Evolutionary conservation across 2,113 vertebrate species (phyloP).

Genomic region (Halichoeres trimaculatus): DNA sequence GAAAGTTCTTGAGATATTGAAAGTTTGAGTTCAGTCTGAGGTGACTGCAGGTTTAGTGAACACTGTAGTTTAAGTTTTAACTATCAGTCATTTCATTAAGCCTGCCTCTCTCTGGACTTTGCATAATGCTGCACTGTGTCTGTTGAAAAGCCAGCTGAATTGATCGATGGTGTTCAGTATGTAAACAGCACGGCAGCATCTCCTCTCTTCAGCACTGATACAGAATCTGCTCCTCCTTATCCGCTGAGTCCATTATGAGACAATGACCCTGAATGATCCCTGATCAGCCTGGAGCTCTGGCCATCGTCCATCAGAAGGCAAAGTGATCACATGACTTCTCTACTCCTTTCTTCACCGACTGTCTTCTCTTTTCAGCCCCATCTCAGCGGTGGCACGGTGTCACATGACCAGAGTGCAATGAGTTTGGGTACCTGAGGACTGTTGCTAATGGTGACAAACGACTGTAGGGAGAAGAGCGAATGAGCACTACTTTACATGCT

Average conservation of each 20-base stretch:
- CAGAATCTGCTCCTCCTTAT: constrained; percentile 52
- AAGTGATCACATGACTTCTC: constrained; percentile 2
- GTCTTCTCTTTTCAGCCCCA: constrained; percentile 17
- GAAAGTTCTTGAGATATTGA: not conserved
- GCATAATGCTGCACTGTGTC: constrained; percentile 9
- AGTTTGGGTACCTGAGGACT: constrained; percentile 65
- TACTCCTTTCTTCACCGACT: constrained; percentile 4
- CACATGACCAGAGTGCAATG: constrained; percentile 61
- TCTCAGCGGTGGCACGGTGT: constrained; percentile 42
- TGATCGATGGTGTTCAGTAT: constrained; percentile 45
- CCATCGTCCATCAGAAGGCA: constrained; percentile 33
- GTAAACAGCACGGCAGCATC: constrained; percentile 22
- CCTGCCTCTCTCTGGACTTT: constrained; percentile 24
- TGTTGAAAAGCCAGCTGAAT: constrained; percentile 46
- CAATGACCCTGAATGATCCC: constrained; percentile 44
- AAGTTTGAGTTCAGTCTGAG: not conserved
- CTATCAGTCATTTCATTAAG: constrained; percentile 48
- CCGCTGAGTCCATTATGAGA: constrained; percentile 39
- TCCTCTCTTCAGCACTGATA: constrained; percentile 39
- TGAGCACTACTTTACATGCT: constrained; percentile 32
- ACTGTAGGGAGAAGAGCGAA: constrained; percentile 45
- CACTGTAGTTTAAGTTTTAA: constrained; percentile 23
- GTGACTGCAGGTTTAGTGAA: constrained; percentile 1
- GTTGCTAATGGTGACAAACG: constrained; percentile 84
- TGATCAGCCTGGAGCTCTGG: constrained; percentile 42